phyloP scores from a whole-genome alignment of 2,888 invertebrate genomes.

The Syrista parreyssii region DNA sequence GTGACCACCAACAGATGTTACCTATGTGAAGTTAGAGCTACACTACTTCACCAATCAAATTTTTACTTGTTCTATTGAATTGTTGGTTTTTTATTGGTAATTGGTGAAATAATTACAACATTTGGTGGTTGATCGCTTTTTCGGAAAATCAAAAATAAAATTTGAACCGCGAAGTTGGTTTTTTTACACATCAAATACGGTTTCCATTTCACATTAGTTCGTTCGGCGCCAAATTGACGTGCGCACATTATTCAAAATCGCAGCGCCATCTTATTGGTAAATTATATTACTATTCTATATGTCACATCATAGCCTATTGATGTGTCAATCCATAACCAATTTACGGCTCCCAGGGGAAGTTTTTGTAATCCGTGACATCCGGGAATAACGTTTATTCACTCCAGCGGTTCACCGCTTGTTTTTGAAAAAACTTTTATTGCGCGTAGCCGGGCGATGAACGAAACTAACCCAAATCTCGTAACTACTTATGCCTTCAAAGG shows the following conservation, averaged over 20 bases:
- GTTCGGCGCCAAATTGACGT: background rate
- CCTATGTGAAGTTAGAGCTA: too few relatives aligned
- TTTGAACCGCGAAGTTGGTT: too few relatives aligned
- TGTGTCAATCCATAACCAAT: background rate
- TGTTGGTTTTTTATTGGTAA: too few relatives aligned
- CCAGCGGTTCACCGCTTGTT: background rate
- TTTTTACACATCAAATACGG: too few relatives aligned
- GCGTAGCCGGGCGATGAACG: constrained; percentile 36
- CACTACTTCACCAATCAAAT: too few relatives aligned
- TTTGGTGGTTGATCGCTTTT: too few relatives aligned
- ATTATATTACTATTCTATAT: background rate
- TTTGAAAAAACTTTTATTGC: background rate
- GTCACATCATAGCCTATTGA: background rate
- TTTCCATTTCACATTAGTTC: background rate
- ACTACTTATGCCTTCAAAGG: constrained; percentile 67
- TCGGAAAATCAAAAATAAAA: too few relatives aligned
- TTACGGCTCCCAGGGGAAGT: background rate
- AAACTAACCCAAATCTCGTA: constrained; percentile 64
- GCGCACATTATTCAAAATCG: background rate
- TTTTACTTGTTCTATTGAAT: too few relatives aligned
- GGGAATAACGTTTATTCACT: background rate
- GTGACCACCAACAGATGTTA: too few relatives aligned
- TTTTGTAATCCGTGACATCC: background rate
- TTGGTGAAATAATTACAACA: too few relatives aligned
- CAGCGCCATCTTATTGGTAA: background rate